Evolutionary conservation across 2,797 vertebrate species (phyloP).

Genomic region (Sphaeramia orbicularis): DNA sequence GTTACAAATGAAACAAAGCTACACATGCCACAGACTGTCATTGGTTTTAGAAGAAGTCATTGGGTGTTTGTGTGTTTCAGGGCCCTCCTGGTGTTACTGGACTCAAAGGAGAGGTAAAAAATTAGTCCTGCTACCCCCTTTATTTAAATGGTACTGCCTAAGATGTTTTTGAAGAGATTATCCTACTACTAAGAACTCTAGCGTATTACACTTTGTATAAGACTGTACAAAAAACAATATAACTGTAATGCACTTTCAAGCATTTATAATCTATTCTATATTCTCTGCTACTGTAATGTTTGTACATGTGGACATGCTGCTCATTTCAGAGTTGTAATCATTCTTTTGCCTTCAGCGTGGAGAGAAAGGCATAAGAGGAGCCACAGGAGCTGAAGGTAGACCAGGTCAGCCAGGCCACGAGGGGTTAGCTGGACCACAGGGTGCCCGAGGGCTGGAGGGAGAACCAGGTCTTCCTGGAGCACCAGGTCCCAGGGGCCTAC

Average conservation of each 20-base stretch:
- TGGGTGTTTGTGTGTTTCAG: constrained; percentile 68
- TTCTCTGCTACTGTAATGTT: too few relatives aligned
- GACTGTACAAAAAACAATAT: too few relatives aligned
- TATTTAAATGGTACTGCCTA: background rate
- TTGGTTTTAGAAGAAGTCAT: constrained; percentile 1
- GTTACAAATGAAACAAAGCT: background rate
- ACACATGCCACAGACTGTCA: background rate
- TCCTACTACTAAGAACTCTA: too few relatives aligned
- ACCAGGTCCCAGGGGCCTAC: constrained; percentile 84
- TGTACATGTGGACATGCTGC: background rate
- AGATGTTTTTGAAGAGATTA: background rate
- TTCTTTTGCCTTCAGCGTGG: constrained; percentile 69
- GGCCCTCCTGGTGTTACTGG: constrained; percentile 84
- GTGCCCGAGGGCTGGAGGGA: constrained; percentile 84
- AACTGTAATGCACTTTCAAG: too few relatives aligned
- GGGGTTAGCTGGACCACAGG: constrained; percentile 82
- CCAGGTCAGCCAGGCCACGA: constrained; percentile 84
- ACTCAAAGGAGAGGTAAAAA: constrained; percentile 84
- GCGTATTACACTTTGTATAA: too few relatives aligned
- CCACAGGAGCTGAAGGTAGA: constrained; percentile 79
- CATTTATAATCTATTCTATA: too few relatives aligned
- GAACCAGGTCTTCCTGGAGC: constrained; percentile 81
- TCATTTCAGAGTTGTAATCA: background rate
- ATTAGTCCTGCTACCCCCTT: too few relatives aligned
- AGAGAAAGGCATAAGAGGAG: constrained; percentile 81